Evolutionary conservation across 2,888 invertebrate genomes (phyloP).

Genomic region (Leuctra nigra): DNA sequence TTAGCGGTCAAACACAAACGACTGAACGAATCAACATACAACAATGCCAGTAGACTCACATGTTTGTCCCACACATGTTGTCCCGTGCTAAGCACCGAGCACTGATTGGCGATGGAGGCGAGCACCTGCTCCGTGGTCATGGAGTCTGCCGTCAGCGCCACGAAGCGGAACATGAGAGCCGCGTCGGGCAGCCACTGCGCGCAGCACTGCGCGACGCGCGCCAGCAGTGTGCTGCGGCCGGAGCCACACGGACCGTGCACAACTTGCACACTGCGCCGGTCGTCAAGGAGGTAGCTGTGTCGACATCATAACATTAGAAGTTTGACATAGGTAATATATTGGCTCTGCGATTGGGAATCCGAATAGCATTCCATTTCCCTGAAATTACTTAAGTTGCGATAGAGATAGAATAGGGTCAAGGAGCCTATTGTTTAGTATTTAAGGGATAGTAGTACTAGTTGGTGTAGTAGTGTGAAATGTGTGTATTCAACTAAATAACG

Average conservation of each 20-base stretch:
- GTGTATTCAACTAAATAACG: too few relatives aligned
- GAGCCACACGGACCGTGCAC: slow-evolving; percentile 74
- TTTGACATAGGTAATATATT: too few relatives aligned
- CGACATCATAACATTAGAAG: too few relatives aligned
- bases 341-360: too few relatives aligned
- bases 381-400: too few relatives aligned
- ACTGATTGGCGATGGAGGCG: slow-evolving; percentile 68
- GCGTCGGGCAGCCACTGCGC: slow-evolving; percentile 37
- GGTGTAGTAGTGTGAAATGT: too few relatives aligned
- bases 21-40: too few relatives aligned
- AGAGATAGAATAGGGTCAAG: too few relatives aligned
- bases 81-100: slow-evolving; percentile 61
- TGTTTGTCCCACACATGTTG: slow-evolving; percentile 56
- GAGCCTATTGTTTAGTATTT: too few relatives aligned
- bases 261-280: slow-evolving; percentile 56
- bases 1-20: background rate
- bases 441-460: too few relatives aligned
- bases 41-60: too few relatives aligned
- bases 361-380: too few relatives aligned
- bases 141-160: slow-evolving; percentile 58
- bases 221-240: slow-evolving; percentile 75
- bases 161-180: slow-evolving; percentile 48
- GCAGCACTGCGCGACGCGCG: slow-evolving; percentile 55
- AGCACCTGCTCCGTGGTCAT: slow-evolving; percentile 62
- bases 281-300: slow-evolving; percentile 57